Conservation (phyloP, 2,888 invertebrate genomes). For the Ellobium chinense region DNA sequence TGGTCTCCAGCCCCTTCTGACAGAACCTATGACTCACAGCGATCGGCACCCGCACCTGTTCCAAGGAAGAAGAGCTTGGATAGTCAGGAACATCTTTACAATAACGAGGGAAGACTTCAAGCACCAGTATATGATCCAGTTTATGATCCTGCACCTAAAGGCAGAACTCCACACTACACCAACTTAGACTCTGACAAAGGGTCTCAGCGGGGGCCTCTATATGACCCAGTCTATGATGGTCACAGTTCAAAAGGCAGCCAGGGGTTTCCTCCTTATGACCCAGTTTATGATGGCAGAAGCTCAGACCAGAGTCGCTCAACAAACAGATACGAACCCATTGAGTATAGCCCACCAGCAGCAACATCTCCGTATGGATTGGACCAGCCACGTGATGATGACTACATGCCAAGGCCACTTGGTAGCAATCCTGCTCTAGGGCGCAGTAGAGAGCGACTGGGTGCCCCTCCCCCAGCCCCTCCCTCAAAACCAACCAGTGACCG, state of each 20-base stretch:
- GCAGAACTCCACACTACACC: neutral
- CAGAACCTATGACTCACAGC: constrained; percentile 3
- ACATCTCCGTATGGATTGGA: neutral
- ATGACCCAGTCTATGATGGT: constrained; percentile 21
- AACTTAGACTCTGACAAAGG: constrained; percentile 2
- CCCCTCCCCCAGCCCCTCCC: neutral
- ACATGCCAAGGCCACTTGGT: constrained; percentile 37
- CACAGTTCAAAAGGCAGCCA: neutral
- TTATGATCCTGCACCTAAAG: neutral
- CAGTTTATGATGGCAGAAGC: neutral
- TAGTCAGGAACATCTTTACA: constrained; percentile 15
- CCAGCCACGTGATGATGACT: constrained; percentile 40
- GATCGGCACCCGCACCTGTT: constrained; percentile 25
- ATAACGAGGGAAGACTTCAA: constrained; percentile 11
- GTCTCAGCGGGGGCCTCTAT: constrained; percentile 9
- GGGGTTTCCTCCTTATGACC: constrained; percentile 1
- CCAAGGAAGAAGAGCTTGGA: constrained; percentile 23
- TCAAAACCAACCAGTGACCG: constrained; percentile 9
- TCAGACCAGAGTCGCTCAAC: constrained; percentile 20
- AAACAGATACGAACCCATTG: constrained; percentile 41
- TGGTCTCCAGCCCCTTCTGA: constrained; percentile 37
- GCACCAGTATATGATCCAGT: constrained; percentile 8
- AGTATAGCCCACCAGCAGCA: constrained; percentile 5
- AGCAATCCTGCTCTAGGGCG: constrained; percentile 28
- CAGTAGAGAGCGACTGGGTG: constrained; percentile 32